Conservation (phyloP, 2,888 invertebrate species). For the Lathronympha strigana region DNA sequence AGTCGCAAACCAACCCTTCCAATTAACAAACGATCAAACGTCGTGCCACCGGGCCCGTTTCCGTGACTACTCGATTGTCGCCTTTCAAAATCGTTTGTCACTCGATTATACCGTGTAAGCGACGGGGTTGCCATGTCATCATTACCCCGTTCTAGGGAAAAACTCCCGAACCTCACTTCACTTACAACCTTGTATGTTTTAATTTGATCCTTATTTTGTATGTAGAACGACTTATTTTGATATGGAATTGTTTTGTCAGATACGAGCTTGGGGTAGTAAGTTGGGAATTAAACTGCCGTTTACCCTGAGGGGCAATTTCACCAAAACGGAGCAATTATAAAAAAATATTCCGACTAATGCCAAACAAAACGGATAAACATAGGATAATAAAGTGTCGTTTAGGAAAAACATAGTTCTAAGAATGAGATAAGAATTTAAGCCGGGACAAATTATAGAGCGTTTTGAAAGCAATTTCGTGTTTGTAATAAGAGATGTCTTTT, state of each 20-base stretch:
- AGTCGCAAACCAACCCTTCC: conserved; percentile 16
- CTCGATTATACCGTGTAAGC: conserved; percentile 76
- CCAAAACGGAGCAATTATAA: conserved; percentile 65
- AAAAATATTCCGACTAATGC: conserved; percentile 70
- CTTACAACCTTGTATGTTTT: neutral
- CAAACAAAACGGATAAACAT: conserved; percentile 75
- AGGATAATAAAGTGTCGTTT: conserved; percentile 83
- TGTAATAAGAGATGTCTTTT: conserved; percentile 26
- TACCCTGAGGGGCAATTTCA: conserved; percentile 61
- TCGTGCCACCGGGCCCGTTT: conserved; percentile 43
- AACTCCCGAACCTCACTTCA: conserved; percentile 2
- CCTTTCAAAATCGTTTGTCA: conserved; percentile 79
- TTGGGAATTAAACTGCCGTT: conserved; percentile 73
- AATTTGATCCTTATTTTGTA: conserved; percentile 3
- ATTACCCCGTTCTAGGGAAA: conserved; percentile 71
- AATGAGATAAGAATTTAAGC: conserved; percentile 52
- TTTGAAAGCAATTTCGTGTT: conserved; percentile 56
- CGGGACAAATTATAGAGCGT: conserved; percentile 62
- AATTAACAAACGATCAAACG: conserved; percentile 16
- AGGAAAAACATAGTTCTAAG: conserved; percentile 75
- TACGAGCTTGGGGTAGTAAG: conserved; percentile 2
- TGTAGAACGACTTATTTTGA: neutral
- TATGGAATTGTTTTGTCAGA: neutral
- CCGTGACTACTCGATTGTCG: conserved; percentile 59
- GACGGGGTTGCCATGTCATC: conserved; percentile 72